phyloP scores from a whole-genome alignment of 2,797 vertebrate genomes.

The Tapirus indicus region DNA sequence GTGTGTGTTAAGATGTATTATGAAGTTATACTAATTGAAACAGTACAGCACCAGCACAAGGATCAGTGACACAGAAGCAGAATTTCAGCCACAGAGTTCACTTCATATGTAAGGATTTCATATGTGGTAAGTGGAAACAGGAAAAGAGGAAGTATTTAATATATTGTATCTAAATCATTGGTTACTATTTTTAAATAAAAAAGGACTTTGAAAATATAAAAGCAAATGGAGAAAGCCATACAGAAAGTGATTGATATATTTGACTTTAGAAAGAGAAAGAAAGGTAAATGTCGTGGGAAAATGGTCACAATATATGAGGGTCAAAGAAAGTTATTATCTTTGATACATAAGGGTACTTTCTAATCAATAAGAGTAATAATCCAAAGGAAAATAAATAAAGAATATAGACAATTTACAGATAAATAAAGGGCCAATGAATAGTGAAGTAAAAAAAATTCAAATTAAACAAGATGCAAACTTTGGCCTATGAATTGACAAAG shows the following conservation, averaged over 20 bases:
- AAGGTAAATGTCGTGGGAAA: neutral
- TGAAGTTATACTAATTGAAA: neutral
- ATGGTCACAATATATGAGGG: neutral
- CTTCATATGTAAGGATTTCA: neutral
- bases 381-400: conserved; percentile 47
- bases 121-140: neutral
- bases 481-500: neutral
- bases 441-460: neutral
- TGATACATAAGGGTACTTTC: neutral
- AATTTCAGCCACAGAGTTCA: neutral
- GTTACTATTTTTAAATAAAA: neutral
- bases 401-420: neutral
- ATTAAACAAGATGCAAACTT: neutral
- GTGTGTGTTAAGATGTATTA: neutral
- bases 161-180: neutral
- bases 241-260: neutral
- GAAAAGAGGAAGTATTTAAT: neutral
- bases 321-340: neutral
- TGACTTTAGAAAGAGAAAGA: neutral
- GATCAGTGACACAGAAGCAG: neutral
- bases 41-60: neutral
- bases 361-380: neutral
- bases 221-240: neutral
- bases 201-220: neutral
- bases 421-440: neutral